Evolutionary conservation across 2,888 invertebrate species (phyloP).

Genomic region (Embidobia sp.): DNA sequence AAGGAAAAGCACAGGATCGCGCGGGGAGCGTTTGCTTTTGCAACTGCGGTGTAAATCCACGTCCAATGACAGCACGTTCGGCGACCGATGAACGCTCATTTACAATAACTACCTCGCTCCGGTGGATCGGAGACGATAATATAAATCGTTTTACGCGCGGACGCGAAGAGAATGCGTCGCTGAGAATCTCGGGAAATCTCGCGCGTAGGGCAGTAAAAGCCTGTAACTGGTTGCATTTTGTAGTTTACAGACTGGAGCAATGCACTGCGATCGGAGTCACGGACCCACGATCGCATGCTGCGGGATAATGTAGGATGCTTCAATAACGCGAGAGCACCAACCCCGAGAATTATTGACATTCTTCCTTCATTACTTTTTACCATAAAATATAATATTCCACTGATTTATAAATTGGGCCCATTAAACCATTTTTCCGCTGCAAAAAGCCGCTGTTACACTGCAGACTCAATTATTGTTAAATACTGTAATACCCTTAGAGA

Average conservation of each 20-base stretch:
- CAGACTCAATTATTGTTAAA: no score
- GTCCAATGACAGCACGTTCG: constrained; percentile 47
- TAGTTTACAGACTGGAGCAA: constrained; percentile 61
- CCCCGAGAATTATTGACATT: constrained; percentile 54
- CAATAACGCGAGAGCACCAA: constrained; percentile 38
- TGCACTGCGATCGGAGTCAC: constrained; percentile 62
- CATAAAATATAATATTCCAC: constrained; percentile 13
- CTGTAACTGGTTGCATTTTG: constrained; percentile 62
- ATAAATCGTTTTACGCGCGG: constrained; percentile 59
- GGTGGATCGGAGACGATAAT: constrained; percentile 59
- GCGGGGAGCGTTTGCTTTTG: constrained; percentile 8
- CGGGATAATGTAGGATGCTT: constrained; percentile 45
- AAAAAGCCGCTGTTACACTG: no score
- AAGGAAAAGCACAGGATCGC: no score
- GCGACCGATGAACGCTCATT: constrained; percentile 54
- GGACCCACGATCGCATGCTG: constrained; percentile 56
- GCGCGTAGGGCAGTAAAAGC: constrained; percentile 61
- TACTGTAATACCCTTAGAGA: no score
- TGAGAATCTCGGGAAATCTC: constrained; percentile 63
- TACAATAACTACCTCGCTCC: constrained; percentile 57
- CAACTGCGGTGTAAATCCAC: constrained; percentile 33
- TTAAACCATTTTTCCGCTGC: neutral
- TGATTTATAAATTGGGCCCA: constrained; percentile 37
- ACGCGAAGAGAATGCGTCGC: constrained; percentile 35
- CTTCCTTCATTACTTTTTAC: constrained; percentile 11